Evolutionary conservation across 2,113 vertebrate species (phyloP).

Genomic region (Mirza zaza): DNA sequence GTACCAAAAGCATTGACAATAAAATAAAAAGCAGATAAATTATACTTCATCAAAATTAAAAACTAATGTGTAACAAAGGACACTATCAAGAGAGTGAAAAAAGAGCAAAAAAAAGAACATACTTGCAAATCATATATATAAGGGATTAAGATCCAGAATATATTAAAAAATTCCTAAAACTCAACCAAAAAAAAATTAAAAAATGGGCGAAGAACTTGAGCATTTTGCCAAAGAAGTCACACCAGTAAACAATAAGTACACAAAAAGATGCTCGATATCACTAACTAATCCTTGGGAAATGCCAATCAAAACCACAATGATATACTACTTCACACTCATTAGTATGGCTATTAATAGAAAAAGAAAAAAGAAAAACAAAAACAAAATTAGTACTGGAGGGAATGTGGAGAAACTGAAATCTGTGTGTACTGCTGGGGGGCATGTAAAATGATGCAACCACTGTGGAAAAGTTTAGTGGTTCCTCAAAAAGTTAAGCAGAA

Average conservation of each 20-base stretch:
- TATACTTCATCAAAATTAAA: not conserved
- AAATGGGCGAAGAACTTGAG: not conserved
- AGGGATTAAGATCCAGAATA: not conserved
- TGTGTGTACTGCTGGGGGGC: not conserved
- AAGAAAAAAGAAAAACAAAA: not conserved
- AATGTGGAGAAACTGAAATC: not conserved
- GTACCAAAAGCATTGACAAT: not conserved
- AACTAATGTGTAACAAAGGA: not conserved
- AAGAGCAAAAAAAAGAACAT: not conserved
- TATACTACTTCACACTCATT: not conserved
- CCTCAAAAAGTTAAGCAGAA: not conserved
- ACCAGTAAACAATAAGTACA: not conserved
- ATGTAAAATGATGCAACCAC: not conserved
- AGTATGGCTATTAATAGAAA: not conserved
- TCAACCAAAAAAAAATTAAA: not conserved
- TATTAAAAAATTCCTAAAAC: not conserved
- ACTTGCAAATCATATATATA: not conserved
- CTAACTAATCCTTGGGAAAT: not conserved
- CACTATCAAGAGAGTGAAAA: not conserved
- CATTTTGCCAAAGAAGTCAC: not conserved
- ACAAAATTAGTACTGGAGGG: not conserved
- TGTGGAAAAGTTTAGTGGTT: not conserved
- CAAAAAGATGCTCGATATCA: not conserved
- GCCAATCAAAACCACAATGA: not conserved
- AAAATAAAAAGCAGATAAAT: not conserved